Evolutionary conservation across 92 coral and sea anemone species (phyloP), one percentile per base, ranked within the genome.

Genomic region (Zoanthus sansibaricus): DNA sequence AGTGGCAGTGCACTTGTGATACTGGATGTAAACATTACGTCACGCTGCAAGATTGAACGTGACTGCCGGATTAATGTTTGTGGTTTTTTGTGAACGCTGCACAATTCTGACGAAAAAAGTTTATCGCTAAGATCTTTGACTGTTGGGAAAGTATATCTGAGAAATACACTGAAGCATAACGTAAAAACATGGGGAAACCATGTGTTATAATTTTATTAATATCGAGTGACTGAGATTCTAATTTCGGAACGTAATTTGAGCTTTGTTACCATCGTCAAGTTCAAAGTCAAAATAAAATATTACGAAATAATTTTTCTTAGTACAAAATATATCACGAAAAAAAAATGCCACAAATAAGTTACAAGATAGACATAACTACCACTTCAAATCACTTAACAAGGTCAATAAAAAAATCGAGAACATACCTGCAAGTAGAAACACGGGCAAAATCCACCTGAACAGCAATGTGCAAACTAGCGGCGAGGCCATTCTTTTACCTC

Each of bases 351-450:
- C 2, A 17, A 62, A 9, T 0, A 62, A 62, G 25, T 61, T 61
- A 18, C 10, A 61, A 11, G 69, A 0, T 9, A 20, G 17, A 10
- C 69, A 7, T 20, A 62, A 37, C 42, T 37, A 37, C 2, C 69
- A 62, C 69, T 16, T 2, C 8, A 16, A 62, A 62, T 3, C 25
- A 62, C 69, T 44, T 49, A 31, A 77, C 9, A 54, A 13, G 11
- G 8, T 17, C 0, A 16, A 42, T 68, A 66, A 21, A 5, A 15
- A 45, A 37, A 6, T 9, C 2, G 0, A 71, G 8, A 12, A 91
- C 99, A 54, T 77, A 97, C 97, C 99, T 97, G 94, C 99, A 10
- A 92, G 77, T 78, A 97, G 90, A 48, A 94, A 82, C 3, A 97
- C 87, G 0, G 99, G 98, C 62, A 97, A 93, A 75, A 91, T 75